phyloP scores from a whole-genome alignment of 2,113 vertebrate species.

The Hippolais icterina region DNA sequence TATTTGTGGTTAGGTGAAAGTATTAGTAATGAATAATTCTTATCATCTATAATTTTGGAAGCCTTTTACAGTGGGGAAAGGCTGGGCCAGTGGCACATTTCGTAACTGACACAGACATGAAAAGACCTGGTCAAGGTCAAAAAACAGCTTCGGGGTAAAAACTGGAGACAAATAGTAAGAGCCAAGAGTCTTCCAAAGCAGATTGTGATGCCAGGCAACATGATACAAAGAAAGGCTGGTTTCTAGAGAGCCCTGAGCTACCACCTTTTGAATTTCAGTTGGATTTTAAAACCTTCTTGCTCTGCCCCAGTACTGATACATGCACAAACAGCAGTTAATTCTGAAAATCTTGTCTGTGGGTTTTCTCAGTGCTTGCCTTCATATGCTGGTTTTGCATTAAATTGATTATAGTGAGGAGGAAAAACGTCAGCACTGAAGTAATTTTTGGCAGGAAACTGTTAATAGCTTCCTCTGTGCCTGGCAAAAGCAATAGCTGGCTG shows the following conservation, averaged over 20 bases:
- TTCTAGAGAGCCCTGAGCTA: background rate
- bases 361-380: background rate
- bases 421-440: background rate
- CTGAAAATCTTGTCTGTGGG: background rate
- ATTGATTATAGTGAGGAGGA: background rate
- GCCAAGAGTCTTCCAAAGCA: background rate
- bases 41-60: background rate
- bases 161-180: background rate
- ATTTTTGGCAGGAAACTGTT: background rate
- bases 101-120: background rate
- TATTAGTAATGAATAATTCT: background rate
- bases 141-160: background rate
- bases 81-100: background rate
- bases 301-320: background rate
- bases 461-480: background rate
- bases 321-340: background rate
- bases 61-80: background rate
- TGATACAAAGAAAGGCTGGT: background rate
- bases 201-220: background rate
- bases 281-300: background rate
- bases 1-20: background rate
- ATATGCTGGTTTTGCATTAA: background rate
- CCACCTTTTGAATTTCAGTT: background rate
- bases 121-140: background rate
- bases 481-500: background rate